These are phyloP conservation scores for Trissolcus basalis DNA, from an alignment of 1,140 invertebrate genomes.

Conservation along the genomic window DNA sequence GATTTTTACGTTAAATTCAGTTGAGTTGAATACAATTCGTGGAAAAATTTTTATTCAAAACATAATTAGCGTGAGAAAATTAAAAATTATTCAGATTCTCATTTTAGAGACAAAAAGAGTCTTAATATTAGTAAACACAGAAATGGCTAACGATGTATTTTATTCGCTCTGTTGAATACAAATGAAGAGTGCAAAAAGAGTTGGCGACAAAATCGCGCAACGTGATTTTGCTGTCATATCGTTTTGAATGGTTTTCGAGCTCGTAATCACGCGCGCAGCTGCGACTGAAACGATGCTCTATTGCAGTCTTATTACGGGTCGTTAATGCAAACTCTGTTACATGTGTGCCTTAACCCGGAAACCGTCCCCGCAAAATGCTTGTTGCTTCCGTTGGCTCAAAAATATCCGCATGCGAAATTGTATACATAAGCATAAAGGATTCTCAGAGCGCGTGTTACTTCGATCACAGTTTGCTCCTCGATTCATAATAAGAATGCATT, in stretches of 20 bases:
- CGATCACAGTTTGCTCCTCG: no score
- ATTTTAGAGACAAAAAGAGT: no score
- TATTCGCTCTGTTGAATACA: background rate
- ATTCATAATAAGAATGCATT: no score
- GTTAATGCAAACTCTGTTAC: slow-evolving; percentile 43
- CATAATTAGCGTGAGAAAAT: no score
- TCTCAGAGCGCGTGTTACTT: no score
- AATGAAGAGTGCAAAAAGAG: background rate
- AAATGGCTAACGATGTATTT: background rate
- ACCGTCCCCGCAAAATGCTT: slow-evolving; percentile 42
- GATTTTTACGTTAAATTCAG: no score
- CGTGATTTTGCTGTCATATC: background rate
- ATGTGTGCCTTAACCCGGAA: slow-evolving; percentile 24
- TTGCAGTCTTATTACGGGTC: slow-evolving; percentile 45
- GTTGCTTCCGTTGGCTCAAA: slow-evolving; percentile 20
- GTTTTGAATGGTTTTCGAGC: slow-evolving; percentile 1
- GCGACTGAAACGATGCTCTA: slow-evolving; percentile 18
- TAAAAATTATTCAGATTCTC: no score
- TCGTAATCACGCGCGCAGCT: slow-evolving; percentile 21
- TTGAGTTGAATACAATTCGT: no score
- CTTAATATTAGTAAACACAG: no score
- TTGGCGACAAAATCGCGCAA: background rate
- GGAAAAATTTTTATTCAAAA: no score
- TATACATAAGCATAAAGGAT: no score
- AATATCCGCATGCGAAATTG: background rate